Percentiles rank a stretch among this genome's conserved stretches.
phyloP scores from a whole-genome alignment of 2,797 vertebrate genomes.

The Sebastes steindachneri region DNA sequence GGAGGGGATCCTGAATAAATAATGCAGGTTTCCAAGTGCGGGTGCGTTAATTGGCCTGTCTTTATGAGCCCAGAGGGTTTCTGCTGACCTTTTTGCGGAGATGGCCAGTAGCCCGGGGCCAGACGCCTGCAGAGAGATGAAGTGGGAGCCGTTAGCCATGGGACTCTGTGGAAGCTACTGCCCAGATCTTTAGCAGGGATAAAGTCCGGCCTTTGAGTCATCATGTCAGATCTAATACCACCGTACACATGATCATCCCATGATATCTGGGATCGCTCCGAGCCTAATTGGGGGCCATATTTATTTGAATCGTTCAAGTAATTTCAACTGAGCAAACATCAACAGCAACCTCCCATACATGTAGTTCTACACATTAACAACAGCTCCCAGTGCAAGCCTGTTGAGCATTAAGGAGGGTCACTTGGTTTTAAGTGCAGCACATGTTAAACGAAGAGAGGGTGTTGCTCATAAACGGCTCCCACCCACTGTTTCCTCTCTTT shows the following conservation, averaged over 20 bases:
- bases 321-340: not conserved
- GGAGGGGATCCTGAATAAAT: conserved; percentile 79
- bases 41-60: conserved; percentile 83
- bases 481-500: not conserved
- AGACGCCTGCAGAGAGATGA: conserved; percentile 65
- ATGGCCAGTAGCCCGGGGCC: conserved; percentile 56
- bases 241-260: not conserved
- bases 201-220: not conserved
- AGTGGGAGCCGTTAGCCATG: conserved; percentile 35
- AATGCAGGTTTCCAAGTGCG: conserved; percentile 73
- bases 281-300: not conserved
- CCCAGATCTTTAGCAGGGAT: conserved; percentile 8
- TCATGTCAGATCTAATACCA: not conserved
- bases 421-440: not conserved
- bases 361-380: not conserved
- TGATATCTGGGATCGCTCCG: not conserved
- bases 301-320: not conserved
- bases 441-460: not conserved
- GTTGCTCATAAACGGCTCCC: not conserved
- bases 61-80: conserved; percentile 72
- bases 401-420: not conserved
- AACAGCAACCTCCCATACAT: not conserved
- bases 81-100: conserved; percentile 77
- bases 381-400: not conserved
- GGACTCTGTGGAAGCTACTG: conserved; percentile 17